These are phyloP conservation scores for Cladopsammia gracilis DNA, from an alignment of 64 coral and sea anemone species.

Conservation along the genomic window DNA sequence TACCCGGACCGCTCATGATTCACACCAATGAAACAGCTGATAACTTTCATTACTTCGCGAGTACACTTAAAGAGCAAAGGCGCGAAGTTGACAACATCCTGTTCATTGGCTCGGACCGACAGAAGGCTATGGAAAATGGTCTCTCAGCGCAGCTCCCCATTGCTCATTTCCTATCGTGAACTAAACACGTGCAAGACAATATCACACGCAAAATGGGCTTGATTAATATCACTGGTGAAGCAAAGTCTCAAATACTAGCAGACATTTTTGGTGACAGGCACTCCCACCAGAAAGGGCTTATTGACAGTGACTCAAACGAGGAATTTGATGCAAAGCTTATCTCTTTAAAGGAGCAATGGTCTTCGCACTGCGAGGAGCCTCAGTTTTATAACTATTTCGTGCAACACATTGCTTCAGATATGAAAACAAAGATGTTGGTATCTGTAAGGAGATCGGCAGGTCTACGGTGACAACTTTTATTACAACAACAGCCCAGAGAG, in stretches of 20 bases:
- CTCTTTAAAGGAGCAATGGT: neutral
- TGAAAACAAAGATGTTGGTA: slow-evolving; percentile 60
- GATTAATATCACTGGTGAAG: neutral
- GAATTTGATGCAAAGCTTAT: slow-evolving; percentile 44
- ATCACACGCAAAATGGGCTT: slow-evolving; percentile 32
- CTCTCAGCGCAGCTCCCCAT: neutral
- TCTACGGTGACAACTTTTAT: no score
- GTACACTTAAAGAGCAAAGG: slow-evolving; percentile 25
- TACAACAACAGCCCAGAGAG: no score
- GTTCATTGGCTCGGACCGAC: slow-evolving; percentile 21
- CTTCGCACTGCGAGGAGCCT: neutral
- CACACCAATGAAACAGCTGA: slow-evolving; percentile 20
- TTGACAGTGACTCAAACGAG: slow-evolving; percentile 51
- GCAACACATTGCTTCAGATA: slow-evolving; percentile 40
- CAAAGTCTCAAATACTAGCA: slow-evolving; percentile 9
- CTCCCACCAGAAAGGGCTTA: slow-evolving; percentile 8
- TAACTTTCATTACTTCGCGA: slow-evolving; percentile 43
- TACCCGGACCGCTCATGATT: slow-evolving; percentile 57
- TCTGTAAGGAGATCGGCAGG: slow-evolving; percentile 21
- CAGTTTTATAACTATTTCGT: slow-evolving; percentile 55
- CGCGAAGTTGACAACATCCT: slow-evolving; percentile 1
- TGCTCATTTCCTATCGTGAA: slow-evolving; percentile 30
- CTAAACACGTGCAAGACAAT: slow-evolving; percentile 35
- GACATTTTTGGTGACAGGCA: slow-evolving; percentile 38
- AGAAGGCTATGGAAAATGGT: slow-evolving; percentile 1